These are phyloP conservation scores for Coregonus suidteri DNA, from an alignment of 2,797 vertebrate species.

Conservation along the genomic window DNA sequence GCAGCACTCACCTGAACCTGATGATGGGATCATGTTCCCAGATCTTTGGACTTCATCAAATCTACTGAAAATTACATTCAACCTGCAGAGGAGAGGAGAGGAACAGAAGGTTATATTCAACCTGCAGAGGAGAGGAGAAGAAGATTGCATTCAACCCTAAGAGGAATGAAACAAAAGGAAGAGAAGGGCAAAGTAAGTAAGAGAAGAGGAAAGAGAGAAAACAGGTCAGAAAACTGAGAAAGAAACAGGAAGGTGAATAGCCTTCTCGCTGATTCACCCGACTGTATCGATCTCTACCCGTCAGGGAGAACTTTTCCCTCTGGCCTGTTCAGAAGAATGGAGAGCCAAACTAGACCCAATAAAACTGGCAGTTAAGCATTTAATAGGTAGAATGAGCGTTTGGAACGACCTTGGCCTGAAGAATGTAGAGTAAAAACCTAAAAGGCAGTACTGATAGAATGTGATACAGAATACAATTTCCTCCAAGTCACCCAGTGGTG, in stretches of 20 bases:
- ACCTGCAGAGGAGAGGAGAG: constrained; percentile 70
- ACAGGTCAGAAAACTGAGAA: background rate
- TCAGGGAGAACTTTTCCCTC: background rate
- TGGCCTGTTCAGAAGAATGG: background rate
- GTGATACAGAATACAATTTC: background rate
- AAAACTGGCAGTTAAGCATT: background rate
- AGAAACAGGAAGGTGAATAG: background rate
- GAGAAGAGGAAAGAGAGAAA: constrained; percentile 1
- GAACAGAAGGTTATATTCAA: background rate
- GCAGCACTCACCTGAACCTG: constrained; percentile 83
- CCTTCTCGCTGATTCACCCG: background rate
- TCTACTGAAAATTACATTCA: constrained; percentile 98
- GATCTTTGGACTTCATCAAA: constrained; percentile 99
- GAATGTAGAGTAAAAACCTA: background rate
- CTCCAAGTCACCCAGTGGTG: no score
- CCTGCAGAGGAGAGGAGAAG: background rate
- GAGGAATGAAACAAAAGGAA: no score
- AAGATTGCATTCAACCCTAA: no score
- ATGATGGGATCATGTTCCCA: constrained; percentile 90
- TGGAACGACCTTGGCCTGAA: background rate
- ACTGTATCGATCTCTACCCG: background rate
- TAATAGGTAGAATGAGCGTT: background rate
- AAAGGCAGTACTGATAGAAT: background rate
- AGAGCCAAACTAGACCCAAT: background rate
- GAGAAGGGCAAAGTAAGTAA: no score